These are phyloP conservation scores for Porites cylindrica DNA, from an alignment of 92 coral and sea anemone species.

Conservation along the genomic window DNA sequence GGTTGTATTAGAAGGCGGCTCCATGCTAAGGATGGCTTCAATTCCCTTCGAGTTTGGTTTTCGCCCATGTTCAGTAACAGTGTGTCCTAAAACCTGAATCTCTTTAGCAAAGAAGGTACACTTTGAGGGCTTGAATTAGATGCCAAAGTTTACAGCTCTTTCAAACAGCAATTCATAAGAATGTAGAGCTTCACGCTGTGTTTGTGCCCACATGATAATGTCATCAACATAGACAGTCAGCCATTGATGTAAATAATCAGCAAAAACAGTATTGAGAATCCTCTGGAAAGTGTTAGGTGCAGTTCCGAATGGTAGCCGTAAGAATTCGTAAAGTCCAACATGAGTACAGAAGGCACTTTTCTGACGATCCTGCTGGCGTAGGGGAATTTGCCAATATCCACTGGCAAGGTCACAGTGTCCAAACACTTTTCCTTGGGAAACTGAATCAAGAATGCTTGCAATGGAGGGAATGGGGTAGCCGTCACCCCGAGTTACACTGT, in stretches of 20 bases:
- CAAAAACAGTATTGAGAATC: slow-evolving; percentile 61
- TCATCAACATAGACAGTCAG: slow-evolving; percentile 42
- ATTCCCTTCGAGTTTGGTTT: slow-evolving; percentile 48
- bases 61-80: slow-evolving; percentile 48
- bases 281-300: slow-evolving; percentile 64
- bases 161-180: too few relatives aligned
- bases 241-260: slow-evolving; percentile 52
- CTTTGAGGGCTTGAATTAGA: too few relatives aligned
- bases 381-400: slow-evolving; percentile 62
- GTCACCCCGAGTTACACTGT: slow-evolving; percentile 51
- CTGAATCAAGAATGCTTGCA: slow-evolving; percentile 51
- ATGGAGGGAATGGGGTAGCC: slow-evolving; percentile 55
- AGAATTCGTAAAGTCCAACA: slow-evolving; percentile 35
- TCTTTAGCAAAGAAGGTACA: slow-evolving; percentile 46
- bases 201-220: neutral
- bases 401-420: slow-evolving; percentile 52
- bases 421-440: slow-evolving; percentile 48
- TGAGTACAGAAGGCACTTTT: slow-evolving; percentile 38
- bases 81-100: slow-evolving; percentile 51
- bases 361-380: slow-evolving; percentile 8
- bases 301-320: slow-evolving; percentile 52
- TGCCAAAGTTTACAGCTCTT: too few relatives aligned
- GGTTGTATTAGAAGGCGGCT: slow-evolving; percentile 28
- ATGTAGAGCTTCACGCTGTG: too few relatives aligned
- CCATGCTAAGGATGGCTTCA: slow-evolving; percentile 53